Evolutionary conservation across 1,140 invertebrate species (phyloP).

Genomic region (Atopsyche davidsoni): DNA sequence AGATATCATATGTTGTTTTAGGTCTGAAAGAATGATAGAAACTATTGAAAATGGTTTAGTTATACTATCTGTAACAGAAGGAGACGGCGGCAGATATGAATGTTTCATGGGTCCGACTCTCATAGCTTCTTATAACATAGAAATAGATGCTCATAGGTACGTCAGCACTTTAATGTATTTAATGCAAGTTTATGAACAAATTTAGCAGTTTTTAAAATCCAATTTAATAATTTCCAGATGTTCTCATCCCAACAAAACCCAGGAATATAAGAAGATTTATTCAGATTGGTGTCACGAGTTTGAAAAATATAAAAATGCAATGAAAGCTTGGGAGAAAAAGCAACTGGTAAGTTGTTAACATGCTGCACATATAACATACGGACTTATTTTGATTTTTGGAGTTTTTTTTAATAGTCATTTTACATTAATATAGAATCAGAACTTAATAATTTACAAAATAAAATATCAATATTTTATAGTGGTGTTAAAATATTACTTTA

Average conservation of each 20-base stretch:
- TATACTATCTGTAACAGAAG: constrained; percentile 62
- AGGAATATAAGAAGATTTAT: constrained; percentile 70
- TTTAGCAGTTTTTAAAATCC: constrained; percentile 13
- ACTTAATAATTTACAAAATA: no score
- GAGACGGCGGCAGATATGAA: constrained; percentile 64
- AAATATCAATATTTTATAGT: no score
- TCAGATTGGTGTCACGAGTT: constrained; percentile 78
- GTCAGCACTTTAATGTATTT: constrained; percentile 5
- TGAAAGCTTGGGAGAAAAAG: constrained; percentile 69
- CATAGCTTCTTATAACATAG: constrained; percentile 63
- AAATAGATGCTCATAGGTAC: constrained; percentile 63
- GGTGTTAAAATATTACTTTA: no score
- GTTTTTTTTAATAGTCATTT: no score
- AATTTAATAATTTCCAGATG: constrained; percentile 44
- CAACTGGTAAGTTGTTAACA: constrained; percentile 59
- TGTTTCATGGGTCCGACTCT: constrained; percentile 62
- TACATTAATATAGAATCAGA: no score
- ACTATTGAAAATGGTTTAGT: constrained; percentile 66
- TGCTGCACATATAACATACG: no score
- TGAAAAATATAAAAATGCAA: constrained; percentile 71
- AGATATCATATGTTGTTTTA: constrained; percentile 44
- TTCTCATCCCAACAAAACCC: constrained; percentile 60
- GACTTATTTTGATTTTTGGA: no score
- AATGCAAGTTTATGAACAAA: neutral
- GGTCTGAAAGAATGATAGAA: constrained; percentile 63